Percentiles rank a stretch among this genome's conserved stretches.
These are phyloP conservation scores for Chaetoderma sp. DNA, from an alignment of 2,888 invertebrate genomes.

Conservation along the genomic window DNA sequence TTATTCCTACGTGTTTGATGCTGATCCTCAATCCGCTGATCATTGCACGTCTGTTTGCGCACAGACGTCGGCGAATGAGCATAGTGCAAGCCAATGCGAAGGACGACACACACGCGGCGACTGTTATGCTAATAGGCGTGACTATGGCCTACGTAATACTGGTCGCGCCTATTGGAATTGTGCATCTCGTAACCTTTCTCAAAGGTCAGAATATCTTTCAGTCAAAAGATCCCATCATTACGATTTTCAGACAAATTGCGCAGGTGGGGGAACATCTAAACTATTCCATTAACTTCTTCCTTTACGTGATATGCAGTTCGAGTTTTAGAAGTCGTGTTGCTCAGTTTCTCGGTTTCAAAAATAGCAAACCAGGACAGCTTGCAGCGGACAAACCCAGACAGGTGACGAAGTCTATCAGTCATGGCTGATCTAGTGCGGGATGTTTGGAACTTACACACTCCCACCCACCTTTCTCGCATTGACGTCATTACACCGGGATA, in stretches of 20 bases:
- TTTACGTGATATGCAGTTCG: conserved; percentile 48
- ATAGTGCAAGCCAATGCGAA: neutral
- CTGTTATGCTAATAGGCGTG: conserved; percentile 45
- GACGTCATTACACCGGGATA: no score
- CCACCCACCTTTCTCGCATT: no score
- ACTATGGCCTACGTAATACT: conserved; percentile 43
- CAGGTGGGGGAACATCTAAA: conserved; percentile 51
- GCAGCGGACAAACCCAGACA: no score
- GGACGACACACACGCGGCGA: conserved; percentile 31
- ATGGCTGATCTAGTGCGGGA: no score
- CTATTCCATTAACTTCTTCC: conserved; percentile 51
- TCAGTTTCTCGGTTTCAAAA: conserved; percentile 13
- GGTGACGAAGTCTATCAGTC: no score
- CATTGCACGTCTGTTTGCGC: conserved; percentile 22
- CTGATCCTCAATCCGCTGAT: conserved; percentile 39
- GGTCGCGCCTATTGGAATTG: conserved; percentile 40
- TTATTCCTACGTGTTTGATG: conserved; percentile 39
- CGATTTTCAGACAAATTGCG: conserved; percentile 42
- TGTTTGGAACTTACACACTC: no score
- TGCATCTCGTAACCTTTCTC: conserved; percentile 42
- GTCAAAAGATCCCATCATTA: conserved; percentile 29
- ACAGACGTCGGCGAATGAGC: conserved; percentile 20
- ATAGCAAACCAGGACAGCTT: no score
- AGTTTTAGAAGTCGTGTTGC: conserved; percentile 37
- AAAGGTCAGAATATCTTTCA: conserved; percentile 39